Evolutionary conservation across 1,140 invertebrate genomes (phyloP), one percentile per base, ranked within the genome.

Genomic region (Eriosoma lanigerum): DNA sequence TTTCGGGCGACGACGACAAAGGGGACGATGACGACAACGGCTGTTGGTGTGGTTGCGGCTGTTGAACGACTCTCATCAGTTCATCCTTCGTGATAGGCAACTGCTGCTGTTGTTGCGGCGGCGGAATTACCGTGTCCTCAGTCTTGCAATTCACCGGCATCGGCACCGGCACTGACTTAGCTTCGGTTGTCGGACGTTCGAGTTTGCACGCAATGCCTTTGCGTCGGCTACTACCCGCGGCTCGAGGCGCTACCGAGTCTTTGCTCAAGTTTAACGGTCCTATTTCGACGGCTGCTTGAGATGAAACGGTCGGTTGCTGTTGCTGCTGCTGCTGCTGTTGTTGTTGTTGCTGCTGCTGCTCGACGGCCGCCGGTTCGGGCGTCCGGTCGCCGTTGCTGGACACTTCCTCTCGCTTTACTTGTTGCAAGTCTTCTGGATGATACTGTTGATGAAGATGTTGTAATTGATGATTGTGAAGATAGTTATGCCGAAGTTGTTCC

Each of bases 131-230:
- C 38, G 87, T 86, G 56, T 86, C 85, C 1, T 68, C 24, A 3
- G 48, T 13, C 17, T 32, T 82, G 44, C 13, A 82, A 21, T 3
- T 1, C 64, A 5, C 4, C n/a, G n/a, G 4, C 62, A 38, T 64
- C 9, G 62, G 17, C n/a, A 66, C 15, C 17, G 29, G 9, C 1
- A 83, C 70, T n/a, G 60, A 32, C 44, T 70, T 70, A 10, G 38
- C 3, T 68, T 72, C 68, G 8, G 17, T 8, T 0, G 44, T 29
- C 21, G 75, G 75, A 17, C 82, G 72, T n/a, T 85, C 84, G 52
- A 95, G 85, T 81, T 94, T 94, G 83, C 91, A 90, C 0, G 94
- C 93, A 73, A 90, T 90, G 0, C 93, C 93, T 85, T 95, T 95
- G 81, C 94, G 89, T 48, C 93, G 89, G 83, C 90, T 90, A 75